Percentiles rank a stretch among this genome's conserved stretches.
Conservation (phyloP, 2,888 invertebrate species). For the Aleiodes testaceus region DNA sequence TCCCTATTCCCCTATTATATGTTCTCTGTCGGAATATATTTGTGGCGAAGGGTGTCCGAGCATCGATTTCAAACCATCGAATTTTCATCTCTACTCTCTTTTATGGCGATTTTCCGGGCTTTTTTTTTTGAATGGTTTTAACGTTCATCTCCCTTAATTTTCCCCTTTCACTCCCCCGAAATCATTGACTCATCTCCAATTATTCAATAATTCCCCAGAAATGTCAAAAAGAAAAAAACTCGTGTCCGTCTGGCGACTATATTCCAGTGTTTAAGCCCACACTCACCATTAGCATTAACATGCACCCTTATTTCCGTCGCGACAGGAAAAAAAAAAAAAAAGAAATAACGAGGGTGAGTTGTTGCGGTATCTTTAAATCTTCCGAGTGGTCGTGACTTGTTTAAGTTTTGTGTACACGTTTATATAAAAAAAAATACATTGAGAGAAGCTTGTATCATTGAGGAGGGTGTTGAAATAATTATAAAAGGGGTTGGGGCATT, state of each 20-base stretch:
- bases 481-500: slow-evolving; percentile 60
- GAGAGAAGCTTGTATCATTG: slow-evolving; percentile 31
- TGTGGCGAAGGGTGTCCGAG: slow-evolving; percentile 58
- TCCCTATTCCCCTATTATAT: slow-evolving; percentile 19
- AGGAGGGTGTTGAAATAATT: slow-evolving; percentile 65
- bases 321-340: slow-evolving; percentile 48
- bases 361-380: slow-evolving; percentile 46
- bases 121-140: slow-evolving; percentile 8
- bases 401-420: slow-evolving; percentile 39
- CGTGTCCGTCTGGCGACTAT: slow-evolving; percentile 26
- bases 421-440: not conserved
- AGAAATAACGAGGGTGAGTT: slow-evolving; percentile 34
- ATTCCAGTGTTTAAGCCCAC: slow-evolving; percentile 39
- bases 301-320: slow-evolving; percentile 52
- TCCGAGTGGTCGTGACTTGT: slow-evolving; percentile 48
- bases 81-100: slow-evolving; percentile 48
- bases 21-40: slow-evolving; percentile 55
- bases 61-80: slow-evolving; percentile 56
- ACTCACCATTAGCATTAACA: slow-evolving; percentile 55
- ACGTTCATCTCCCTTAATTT: too few species aligned
- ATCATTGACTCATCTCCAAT: not conserved
- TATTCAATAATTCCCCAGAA: not conserved
- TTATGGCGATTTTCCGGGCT: not conserved
- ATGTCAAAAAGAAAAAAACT: slow-evolving; percentile 39
- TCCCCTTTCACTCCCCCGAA: not conserved